These are phyloP conservation scores for Chelon auratus DNA, from an alignment of 2,797 vertebrate species.

Conservation along the genomic window DNA sequence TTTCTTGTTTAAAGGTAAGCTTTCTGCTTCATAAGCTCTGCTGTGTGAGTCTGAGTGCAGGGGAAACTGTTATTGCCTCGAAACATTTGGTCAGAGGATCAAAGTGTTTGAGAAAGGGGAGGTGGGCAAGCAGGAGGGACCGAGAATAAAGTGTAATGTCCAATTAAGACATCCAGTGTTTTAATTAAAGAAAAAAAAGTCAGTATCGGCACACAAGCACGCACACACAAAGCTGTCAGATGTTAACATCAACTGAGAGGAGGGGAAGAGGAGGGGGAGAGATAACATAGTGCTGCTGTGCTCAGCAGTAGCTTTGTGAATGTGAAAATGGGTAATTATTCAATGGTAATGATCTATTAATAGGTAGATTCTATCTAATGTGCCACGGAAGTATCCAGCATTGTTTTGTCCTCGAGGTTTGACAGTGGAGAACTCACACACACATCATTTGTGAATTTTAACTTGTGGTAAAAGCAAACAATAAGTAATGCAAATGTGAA, in stretches of 20 bases:
- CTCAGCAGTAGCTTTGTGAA: slow-evolving; percentile 72
- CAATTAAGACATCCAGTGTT: slow-evolving; percentile 78
- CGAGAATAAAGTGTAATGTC: slow-evolving; percentile 68
- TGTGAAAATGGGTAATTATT: slow-evolving; percentile 77
- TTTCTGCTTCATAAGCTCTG: slow-evolving; percentile 56
- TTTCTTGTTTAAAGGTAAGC: slow-evolving; percentile 52
- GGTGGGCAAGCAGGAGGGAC: slow-evolving; percentile 28
- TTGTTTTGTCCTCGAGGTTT: slow-evolving; percentile 49
- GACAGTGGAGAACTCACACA: slow-evolving; percentile 40
- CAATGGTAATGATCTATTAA: slow-evolving; percentile 80
- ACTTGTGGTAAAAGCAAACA: slow-evolving; percentile 64
- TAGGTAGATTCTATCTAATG: slow-evolving; percentile 69
- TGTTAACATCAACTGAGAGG: slow-evolving; percentile 56
- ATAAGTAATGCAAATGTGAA: slow-evolving; percentile 70
- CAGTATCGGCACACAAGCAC: slow-evolving; percentile 52
- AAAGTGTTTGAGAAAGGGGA: slow-evolving; percentile 63
- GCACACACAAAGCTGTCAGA: slow-evolving; percentile 72
- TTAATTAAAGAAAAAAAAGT: slow-evolving; percentile 72
- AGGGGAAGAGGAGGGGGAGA: slow-evolving; percentile 37
- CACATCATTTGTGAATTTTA: slow-evolving; percentile 39
- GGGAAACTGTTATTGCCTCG: slow-evolving; percentile 59
- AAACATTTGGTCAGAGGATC: slow-evolving; percentile 67
- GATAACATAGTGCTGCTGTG: slow-evolving; percentile 63
- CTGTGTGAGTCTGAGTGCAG: slow-evolving; percentile 33
- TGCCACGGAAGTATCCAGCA: slow-evolving; percentile 48